A percentile compares a stretch with the other conserved stretches of the same genome.
Conservation (phyloP, 1,140 invertebrate genomes). For the Popillia japonica region DNA sequence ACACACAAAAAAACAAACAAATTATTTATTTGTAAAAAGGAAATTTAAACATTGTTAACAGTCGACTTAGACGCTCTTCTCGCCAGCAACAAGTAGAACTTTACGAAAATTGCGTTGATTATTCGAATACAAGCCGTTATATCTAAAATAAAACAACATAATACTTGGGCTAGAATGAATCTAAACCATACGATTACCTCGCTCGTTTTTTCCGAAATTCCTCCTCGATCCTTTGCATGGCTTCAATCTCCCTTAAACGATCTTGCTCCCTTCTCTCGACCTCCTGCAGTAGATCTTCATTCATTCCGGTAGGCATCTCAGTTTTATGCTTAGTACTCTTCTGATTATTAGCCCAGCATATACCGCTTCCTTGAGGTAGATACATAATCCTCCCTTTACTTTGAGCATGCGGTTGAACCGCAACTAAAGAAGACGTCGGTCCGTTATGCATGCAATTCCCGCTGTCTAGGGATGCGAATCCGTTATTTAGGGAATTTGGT, state of each 20-base stretch:
- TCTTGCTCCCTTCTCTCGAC: conserved; percentile 80
- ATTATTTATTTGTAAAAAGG: too few species aligned
- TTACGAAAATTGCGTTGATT: conserved; percentile 22
- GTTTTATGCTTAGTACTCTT: conserved; percentile 70
- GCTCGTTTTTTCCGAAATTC: conserved; percentile 59
- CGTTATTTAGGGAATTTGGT: conserved; percentile 78
- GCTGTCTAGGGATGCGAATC: conserved; percentile 56
- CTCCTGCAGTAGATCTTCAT: conserved; percentile 77
- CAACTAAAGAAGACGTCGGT: conserved; percentile 41
- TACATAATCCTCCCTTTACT: conserved; percentile 44
- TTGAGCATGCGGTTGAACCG: conserved; percentile 6
- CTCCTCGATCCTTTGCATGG: conserved; percentile 70
- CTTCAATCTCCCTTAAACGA: conserved; percentile 76
- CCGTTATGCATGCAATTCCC: conserved; percentile 42
- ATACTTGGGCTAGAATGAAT: neutral
- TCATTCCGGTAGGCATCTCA: conserved; percentile 60
- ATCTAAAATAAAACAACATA: neutral
- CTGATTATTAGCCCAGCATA: conserved; percentile 71
- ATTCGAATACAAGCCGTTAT: conserved; percentile 1
- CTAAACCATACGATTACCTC: conserved; percentile 44
- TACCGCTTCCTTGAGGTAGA: conserved; percentile 30
- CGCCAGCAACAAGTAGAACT: neutral
- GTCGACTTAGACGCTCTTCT: conserved; percentile 36
- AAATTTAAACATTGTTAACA: too few species aligned
- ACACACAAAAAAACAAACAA: too few species aligned